phyloP scores from a whole-genome alignment of 2,797 vertebrate genomes.

The Spinus pinus region DNA sequence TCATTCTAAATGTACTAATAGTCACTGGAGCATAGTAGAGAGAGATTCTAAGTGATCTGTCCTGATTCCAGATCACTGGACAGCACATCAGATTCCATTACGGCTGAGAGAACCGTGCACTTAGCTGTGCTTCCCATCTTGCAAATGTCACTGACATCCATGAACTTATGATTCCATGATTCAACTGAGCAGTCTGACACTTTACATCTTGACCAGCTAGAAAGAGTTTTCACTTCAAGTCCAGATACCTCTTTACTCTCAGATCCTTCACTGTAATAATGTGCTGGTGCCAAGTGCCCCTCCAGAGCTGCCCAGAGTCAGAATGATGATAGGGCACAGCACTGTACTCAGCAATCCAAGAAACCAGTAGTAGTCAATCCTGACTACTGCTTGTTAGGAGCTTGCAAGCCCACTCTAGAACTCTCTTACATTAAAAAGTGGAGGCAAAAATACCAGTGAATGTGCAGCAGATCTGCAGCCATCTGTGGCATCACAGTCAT shows the following conservation, averaged over 20 bases:
- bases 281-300: not conserved
- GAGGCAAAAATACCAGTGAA: not conserved
- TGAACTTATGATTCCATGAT: not conserved
- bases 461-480: not conserved
- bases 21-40: not conserved
- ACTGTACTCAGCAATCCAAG: not conserved
- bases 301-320: not conserved
- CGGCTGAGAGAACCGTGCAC: not conserved
- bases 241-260: not conserved
- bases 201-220: not conserved
- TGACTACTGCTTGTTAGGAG: not conserved
- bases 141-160: not conserved
- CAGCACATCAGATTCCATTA: not conserved
- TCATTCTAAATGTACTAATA: not conserved
- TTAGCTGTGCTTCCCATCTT: not conserved
- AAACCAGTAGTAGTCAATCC: not conserved
- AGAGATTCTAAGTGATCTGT: not conserved
- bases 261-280: not conserved
- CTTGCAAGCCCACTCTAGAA: not conserved
- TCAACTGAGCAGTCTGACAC: not conserved
- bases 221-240: not conserved
- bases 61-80: not conserved
- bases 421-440: not conserved
- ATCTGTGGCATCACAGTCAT: not conserved
- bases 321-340: not conserved